phyloP scores from a whole-genome alignment of 2,888 invertebrate genomes.

The Xestia rhomboidea region DNA sequence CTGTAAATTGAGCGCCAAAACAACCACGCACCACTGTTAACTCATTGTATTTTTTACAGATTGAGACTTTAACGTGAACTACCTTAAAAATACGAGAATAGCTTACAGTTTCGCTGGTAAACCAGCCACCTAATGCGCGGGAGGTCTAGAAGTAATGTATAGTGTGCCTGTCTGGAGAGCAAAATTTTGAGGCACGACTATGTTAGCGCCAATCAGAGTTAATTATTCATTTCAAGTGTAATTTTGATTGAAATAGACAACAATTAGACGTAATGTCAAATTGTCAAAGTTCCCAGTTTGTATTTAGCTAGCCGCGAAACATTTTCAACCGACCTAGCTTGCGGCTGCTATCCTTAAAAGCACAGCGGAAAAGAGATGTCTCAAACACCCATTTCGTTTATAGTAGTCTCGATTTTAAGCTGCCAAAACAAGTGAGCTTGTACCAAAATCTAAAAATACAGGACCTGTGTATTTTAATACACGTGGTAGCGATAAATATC shows the following conservation, averaged over 20 bases:
- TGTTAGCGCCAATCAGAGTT: constrained; percentile 26
- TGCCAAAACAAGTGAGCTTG: not conserved
- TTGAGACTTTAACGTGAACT: not conserved
- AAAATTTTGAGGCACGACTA: constrained; percentile 43
- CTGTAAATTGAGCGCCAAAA: not conserved
- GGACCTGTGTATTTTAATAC: not conserved
- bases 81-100: not conserved
- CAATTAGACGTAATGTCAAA: not conserved
- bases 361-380: not conserved
- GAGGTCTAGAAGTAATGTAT: constrained; percentile 15
- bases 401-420: not conserved
- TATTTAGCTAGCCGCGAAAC: not conserved
- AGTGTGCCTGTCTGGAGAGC: constrained; percentile 43
- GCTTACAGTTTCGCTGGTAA: not conserved
- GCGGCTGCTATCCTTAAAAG: not conserved
- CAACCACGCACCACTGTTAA: not conserved
- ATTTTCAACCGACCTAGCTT: constrained; percentile 12
- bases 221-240: not conserved
- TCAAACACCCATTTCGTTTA: not conserved
- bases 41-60: not conserved
- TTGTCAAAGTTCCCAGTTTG: too few species aligned
- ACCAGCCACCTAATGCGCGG: not conserved
- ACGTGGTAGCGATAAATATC: not conserved
- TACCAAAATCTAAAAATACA: not conserved
- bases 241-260: not conserved